Base-by-base conservation (phyloP, 2,888 invertebrate species). In the Drosophila kuntzei region DNA sequence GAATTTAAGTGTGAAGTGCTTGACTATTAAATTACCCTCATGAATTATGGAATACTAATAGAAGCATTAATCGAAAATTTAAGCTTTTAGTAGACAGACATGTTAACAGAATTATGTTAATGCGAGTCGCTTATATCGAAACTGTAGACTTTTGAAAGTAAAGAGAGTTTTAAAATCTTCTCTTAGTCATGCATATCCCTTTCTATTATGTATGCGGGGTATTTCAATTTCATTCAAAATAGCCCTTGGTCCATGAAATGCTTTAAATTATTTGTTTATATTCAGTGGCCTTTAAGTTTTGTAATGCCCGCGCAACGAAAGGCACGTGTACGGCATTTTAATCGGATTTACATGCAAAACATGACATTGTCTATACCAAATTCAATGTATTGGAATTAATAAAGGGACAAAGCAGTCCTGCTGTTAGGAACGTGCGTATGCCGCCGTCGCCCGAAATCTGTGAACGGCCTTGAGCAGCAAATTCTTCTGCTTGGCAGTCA, bases 381-480 rank as follows among this genome's bases (percentile, higher is more conserved):
- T 81, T 84, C 82, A 85, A 85, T 85, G 85, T 84, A 82, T 84
- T 84, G 85, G 85, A 85, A 85, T 78, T 85, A 87, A 87, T 72
- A 75, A 80, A 79, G 76, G 74, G 59, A 63, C 65, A 66, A 53
- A 27, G 57, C 34, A 36, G 53, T 32, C 43, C 41, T 68, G 44
- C 36, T 32, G 12, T 22, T 14, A 36, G 53, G 22, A 39, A 53
- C 43, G 59, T 66, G 63, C 49, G 65, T 51, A 34, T 9, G 41
- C 34, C 29, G 32, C 34, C 16, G 41, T 43, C 22, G 62, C 22
- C 60, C 27, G 16, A 75, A 81, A 77, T 77, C 76, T 76, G 61
- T 76, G 65, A 54, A 29, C 50, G 82, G 50, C 82, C 85, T 85
- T 85, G 72, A 65, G 57, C 61, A 8, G n/a, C 25, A 57, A 43